phyloP scores from a whole-genome alignment of 2,888 invertebrate species.

The Apamea anceps region DNA sequence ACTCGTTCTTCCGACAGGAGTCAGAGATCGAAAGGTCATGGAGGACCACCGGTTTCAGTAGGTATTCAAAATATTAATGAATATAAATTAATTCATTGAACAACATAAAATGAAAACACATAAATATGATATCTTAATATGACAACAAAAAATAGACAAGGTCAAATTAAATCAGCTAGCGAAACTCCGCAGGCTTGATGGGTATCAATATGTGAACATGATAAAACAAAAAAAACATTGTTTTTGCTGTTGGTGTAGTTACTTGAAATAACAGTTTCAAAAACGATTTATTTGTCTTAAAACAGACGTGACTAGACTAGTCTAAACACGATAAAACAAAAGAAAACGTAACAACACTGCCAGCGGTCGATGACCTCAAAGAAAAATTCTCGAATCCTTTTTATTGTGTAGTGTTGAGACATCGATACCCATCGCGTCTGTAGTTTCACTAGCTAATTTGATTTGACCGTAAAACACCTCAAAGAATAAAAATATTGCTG shows the following conservation, averaged over 20 bases:
- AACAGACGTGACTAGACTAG: not conserved
- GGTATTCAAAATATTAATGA: constrained; percentile 27
- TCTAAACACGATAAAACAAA: not conserved
- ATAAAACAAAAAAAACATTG: too few relatives aligned
- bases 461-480: not conserved
- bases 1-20: constrained; percentile 26
- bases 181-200: not conserved
- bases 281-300: not conserved
- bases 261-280: too few relatives aligned
- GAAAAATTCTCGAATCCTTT: not conserved
- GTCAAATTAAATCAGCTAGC: not conserved
- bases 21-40: constrained; percentile 49
- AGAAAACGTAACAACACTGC: not conserved
- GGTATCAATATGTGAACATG: too few relatives aligned
- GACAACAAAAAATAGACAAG: not conserved
- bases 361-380: not conserved
- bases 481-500: not conserved
- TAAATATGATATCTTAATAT: not conserved
- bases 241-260: not conserved
- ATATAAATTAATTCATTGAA: constrained; percentile 24
- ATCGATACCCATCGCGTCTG: not conserved
- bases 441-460: not conserved
- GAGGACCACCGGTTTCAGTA: constrained; percentile 29
- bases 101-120: not conserved
- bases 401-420: not conserved